Evolutionary conservation across 2,113 vertebrate genomes (phyloP).

Genomic region (Epinephelus lanceolatus): DNA sequence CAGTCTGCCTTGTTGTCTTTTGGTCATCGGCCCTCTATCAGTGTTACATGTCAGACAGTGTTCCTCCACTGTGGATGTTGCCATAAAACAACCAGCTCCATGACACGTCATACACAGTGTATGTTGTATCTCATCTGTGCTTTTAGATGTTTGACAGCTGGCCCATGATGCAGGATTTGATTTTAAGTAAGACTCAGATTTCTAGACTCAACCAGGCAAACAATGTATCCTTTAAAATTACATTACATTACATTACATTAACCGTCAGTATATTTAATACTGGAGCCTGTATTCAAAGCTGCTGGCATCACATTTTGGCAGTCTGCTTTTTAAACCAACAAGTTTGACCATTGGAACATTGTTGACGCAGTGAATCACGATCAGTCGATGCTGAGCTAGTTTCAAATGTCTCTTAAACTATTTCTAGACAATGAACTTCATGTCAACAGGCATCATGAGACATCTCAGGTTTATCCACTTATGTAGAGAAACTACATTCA

Average conservation of each 20-base stretch:
- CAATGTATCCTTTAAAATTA: background rate
- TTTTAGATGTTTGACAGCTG: background rate
- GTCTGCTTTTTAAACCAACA: background rate
- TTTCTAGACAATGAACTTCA: background rate
- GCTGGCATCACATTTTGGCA: background rate
- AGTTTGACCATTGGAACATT: background rate
- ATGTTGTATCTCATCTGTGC: too few species aligned
- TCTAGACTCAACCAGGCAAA: background rate
- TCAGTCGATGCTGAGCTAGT: background rate
- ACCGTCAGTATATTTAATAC: too few species aligned
- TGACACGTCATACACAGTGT: background rate
- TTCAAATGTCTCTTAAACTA: background rate
- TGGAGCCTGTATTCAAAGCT: background rate
- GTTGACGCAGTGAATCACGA: background rate
- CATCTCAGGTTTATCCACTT: background rate
- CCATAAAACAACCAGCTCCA: background rate
- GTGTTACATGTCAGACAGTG: too few species aligned
- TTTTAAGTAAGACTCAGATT: too few species aligned
- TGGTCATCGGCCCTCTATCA: background rate
- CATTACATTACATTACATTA: too few species aligned
- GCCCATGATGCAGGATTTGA: background rate
- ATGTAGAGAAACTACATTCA: background rate
- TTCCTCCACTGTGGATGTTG: background rate
- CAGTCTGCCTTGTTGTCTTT: background rate
- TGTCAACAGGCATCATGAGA: background rate